A percentile compares a stretch with the other conserved stretches of the same genome.
Evolutionary conservation across 2,797 vertebrate species (phyloP).

Genomic region (Pipistrellus nathusii): DNA sequence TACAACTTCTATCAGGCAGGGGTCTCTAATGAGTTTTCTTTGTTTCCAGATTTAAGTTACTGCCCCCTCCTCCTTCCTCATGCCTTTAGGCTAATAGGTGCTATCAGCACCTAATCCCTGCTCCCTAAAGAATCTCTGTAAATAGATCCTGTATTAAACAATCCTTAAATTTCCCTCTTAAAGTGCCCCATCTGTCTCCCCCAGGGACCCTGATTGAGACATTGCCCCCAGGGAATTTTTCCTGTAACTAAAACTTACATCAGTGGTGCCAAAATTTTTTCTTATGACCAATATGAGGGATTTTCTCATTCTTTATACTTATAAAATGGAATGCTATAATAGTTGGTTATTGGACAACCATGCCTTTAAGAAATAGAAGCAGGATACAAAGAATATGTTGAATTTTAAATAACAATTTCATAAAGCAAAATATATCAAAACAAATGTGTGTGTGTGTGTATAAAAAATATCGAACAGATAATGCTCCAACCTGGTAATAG

Average conservation of each 20-base stretch:
- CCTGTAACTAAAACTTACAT: slow-evolving; percentile 66
- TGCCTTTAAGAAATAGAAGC: slow-evolving; percentile 34
- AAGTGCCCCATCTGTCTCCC: slow-evolving; percentile 70
- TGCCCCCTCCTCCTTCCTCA: not conserved
- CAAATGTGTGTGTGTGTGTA: not conserved
- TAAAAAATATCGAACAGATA: not conserved
- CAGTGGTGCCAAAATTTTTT: slow-evolving; percentile 34
- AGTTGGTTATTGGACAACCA: slow-evolving; percentile 14
- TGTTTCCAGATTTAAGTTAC: not conserved
- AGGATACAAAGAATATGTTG: slow-evolving; percentile 39
- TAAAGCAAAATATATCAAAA: slow-evolving; percentile 29
- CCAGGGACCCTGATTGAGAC: slow-evolving; percentile 23
- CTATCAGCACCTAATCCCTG: not conserved
- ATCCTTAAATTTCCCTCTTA: slow-evolving; percentile 56
- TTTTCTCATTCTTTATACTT: slow-evolving; percentile 51
- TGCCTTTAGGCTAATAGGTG: not conserved
- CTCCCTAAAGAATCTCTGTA: not conserved
- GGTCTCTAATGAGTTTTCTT: not conserved
- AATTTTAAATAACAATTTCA: slow-evolving; percentile 9
- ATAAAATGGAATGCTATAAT: not conserved
- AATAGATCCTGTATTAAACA: slow-evolving; percentile 53
- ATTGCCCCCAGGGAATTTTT: slow-evolving; percentile 31
- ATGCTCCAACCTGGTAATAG: not conserved
- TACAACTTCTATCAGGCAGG: not conserved
- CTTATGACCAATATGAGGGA: slow-evolving; percentile 12